Conservation (phyloP, 2,113 vertebrate genomes). For the Acinonyx jubatus region DNA sequence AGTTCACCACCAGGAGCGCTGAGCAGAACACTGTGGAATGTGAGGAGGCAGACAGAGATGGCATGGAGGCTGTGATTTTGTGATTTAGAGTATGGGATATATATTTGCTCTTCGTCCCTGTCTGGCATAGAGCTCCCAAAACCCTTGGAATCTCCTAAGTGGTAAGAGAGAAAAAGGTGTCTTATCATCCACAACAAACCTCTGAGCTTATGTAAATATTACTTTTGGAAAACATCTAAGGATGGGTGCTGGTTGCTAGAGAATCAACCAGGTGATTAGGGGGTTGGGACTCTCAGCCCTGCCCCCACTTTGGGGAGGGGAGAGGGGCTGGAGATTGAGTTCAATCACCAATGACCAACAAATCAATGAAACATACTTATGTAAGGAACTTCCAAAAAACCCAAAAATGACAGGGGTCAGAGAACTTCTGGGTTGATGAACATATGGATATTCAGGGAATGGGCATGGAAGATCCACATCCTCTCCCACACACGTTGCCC, state of each 20-base stretch:
- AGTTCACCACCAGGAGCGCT: neutral
- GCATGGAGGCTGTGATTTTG: neutral
- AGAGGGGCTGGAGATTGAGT: neutral
- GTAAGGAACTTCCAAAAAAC: neutral
- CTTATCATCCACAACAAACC: neutral
- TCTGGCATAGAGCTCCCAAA: neutral
- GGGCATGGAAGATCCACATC: neutral
- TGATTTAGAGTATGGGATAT: neutral
- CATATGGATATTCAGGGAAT: neutral
- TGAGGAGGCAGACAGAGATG: too few species aligned
- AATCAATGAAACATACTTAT: neutral
- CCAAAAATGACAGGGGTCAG: neutral
- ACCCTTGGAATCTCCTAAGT: neutral
- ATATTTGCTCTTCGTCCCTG: neutral
- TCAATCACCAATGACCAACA: neutral
- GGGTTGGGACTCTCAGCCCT: neutral
- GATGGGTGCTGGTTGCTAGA: neutral
- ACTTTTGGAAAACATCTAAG: neutral
- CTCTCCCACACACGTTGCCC: neutral
- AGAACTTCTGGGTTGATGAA: neutral
- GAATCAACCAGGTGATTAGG: neutral
- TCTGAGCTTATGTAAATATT: neutral
- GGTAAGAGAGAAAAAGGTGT: neutral
- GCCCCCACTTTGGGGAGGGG: neutral
- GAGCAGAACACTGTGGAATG: fast-evolving